Base-by-base conservation (phyloP, 92 coral and sea anemone species). In the Porites cylindrica region DNA sequence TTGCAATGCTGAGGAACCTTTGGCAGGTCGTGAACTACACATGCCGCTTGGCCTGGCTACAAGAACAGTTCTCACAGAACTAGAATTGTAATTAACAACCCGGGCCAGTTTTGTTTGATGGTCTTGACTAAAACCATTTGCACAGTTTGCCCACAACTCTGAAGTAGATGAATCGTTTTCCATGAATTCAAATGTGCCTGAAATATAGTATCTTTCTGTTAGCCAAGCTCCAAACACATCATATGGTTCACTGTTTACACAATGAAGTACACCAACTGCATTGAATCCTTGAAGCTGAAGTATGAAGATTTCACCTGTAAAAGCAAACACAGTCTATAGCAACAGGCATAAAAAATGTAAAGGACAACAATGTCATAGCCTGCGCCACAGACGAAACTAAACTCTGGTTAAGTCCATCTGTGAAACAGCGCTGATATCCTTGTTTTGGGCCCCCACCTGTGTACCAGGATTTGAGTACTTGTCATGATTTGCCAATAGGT, bases 191-290 rank as follows among this genome's bases (percentile, higher is more conserved):
- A 95, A 93, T 13, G 86, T 85, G 2, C 98, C 98, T 9, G 93
- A 93, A 32, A 95, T 86, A 72, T 83, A 95, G 77, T 81, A 85
- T 19, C 90, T 85, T 74, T 83, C 91, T 66, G 91, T 88, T 51
- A 95, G 76, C 98, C 98, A 95, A 0, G 98, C 92, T 61, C 98
- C 98, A 80, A 93, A 95, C 68, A 95, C 96, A 68, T 95, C 98
- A 21, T 95, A 95, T 6, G 98, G 98, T 78, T 88, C 98, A 58
- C 86, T 95, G 71, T 84, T 82, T 11, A 92, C 76, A 17, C 76
- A 77, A 53, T 92, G 95, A 43, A 92, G 76, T 14, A 84, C 78
- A 5, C 65, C 80, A 47, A 80, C 74, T 10, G 38, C 66, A 7
- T 62, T 50, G 14, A 32, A 68, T 10, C 82, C 87, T 8, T 82